A percentile compares a stretch with the other conserved stretches of the same genome.
Evolutionary conservation across 2,888 invertebrate species (phyloP).

Genomic region (Dascillus cervinus): DNA sequence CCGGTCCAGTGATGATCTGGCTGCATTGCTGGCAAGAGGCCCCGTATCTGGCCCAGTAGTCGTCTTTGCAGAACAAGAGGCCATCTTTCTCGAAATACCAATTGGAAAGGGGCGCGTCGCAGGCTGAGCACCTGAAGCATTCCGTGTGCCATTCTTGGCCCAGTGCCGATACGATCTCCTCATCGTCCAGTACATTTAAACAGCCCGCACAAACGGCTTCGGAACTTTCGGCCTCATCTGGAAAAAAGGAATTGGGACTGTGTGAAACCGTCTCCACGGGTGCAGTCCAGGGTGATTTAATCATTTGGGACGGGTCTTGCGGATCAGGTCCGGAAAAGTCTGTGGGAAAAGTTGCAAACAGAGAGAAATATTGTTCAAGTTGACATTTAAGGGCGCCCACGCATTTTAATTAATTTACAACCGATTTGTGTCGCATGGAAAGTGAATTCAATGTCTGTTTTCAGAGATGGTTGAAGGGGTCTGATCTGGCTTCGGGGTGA

Average conservation of each 20-base stretch:
- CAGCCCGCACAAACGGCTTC: slow-evolving; percentile 60
- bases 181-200: slow-evolving; percentile 63
- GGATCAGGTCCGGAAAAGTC: too few relatives aligned
- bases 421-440: too few relatives aligned
- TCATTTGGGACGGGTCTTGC: too few relatives aligned
- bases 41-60: slow-evolving; percentile 83
- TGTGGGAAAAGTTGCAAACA: too few relatives aligned
- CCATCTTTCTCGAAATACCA: slow-evolving; percentile 95
- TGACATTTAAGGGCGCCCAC: too few relatives aligned
- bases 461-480: too few relatives aligned
- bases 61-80: slow-evolving; percentile 77
- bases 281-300: too few relatives aligned
- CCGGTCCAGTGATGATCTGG: slow-evolving; percentile 75
- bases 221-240: slow-evolving; percentile 24
- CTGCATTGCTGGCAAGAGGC: slow-evolving; percentile 86
- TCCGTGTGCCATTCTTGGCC: slow-evolving; percentile 85
- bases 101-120: slow-evolving; percentile 72
- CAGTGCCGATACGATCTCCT: slow-evolving; percentile 73
- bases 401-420: too few relatives aligned
- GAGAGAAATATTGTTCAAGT: too few relatives aligned
- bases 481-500: too few relatives aligned
- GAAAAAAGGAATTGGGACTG: slow-evolving; percentile 8
- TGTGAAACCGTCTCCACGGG: slow-evolving; percentile 14
- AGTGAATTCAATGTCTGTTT: too few relatives aligned
- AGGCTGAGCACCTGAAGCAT: slow-evolving; percentile 89